These are phyloP conservation scores for Epizoanthus stellaris DNA, from an alignment of 92 coral and sea anemone genomes.

Conservation along the genomic window DNA sequence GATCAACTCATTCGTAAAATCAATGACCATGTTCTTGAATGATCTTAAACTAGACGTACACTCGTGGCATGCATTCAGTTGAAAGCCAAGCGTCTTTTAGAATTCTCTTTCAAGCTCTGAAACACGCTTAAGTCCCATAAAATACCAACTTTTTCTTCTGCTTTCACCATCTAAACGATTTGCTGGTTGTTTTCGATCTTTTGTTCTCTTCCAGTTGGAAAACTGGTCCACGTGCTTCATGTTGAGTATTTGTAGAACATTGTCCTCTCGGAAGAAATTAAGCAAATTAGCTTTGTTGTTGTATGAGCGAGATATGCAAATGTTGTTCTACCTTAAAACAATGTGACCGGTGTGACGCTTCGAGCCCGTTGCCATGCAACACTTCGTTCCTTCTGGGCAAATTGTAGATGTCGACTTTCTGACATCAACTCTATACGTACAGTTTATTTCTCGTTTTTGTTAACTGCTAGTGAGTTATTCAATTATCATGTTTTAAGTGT, in stretches of 20 bases:
- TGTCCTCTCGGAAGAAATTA: not conserved
- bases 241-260: not conserved
- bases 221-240: not conserved
- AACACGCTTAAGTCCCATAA: not conserved
- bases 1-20: not conserved
- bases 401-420: not conserved
- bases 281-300: conserved; percentile 6
- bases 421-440: too few relatives aligned
- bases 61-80: not conserved
- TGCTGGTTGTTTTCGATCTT: too few relatives aligned
- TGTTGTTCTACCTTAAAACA: too few relatives aligned
- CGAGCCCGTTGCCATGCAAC: not conserved
- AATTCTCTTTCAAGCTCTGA: not conserved
- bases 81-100: not conserved
- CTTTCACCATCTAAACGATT: not conserved
- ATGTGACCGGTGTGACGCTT: not conserved
- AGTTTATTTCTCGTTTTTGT: too few relatives aligned
- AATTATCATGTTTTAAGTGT: too few relatives aligned
- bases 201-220: not conserved
- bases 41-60: not conserved
- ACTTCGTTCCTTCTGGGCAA: not conserved
- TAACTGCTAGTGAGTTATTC: too few relatives aligned
- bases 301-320: not conserved
- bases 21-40: not conserved
- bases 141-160: not conserved